Conservation (phyloP, 2,797 vertebrate species). For the Pteronotus mesoamericanus region DNA sequence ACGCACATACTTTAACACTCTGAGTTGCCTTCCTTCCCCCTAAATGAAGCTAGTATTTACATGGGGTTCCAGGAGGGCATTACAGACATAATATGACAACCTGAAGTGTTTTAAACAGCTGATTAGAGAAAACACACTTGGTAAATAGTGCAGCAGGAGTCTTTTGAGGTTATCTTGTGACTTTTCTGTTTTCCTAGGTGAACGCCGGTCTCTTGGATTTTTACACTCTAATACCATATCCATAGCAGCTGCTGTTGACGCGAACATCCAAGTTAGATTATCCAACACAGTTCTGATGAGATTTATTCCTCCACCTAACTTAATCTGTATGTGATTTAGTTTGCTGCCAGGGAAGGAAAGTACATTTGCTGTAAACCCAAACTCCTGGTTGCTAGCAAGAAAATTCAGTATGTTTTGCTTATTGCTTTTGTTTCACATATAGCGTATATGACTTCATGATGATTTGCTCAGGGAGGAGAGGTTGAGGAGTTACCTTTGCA, state of each 20-base stretch:
- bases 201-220: conserved; percentile 46
- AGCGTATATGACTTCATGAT: conserved; percentile 65
- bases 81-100: not conserved
- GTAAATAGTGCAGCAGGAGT: conserved; percentile 45
- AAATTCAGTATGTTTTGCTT: conserved; percentile 75
- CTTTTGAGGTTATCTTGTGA: not conserved
- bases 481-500: conserved; percentile 48
- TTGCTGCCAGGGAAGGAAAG: conserved; percentile 78
- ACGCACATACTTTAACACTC: not conserved
- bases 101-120: conserved; percentile 25
- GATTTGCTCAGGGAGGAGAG: conserved; percentile 61
- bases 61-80: not conserved
- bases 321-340: conserved; percentile 80
- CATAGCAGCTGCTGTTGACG: conserved; percentile 77
- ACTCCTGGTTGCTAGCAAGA: conserved; percentile 65
- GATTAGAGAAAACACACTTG: conserved; percentile 9
- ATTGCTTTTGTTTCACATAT: conserved; percentile 74
- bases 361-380: conserved; percentile 77
- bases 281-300: conserved; percentile 79
- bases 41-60: conserved; percentile 20
- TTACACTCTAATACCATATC: conserved; percentile 72
- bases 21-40: not conserved
- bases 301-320: conserved; percentile 80
- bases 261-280: conserved; percentile 80
- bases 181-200: conserved; percentile 61